Evolutionary conservation across 2,113 vertebrate species (phyloP), one percentile per base, ranked within the genome.

Genomic region (Pantherophis guttatus): DNA sequence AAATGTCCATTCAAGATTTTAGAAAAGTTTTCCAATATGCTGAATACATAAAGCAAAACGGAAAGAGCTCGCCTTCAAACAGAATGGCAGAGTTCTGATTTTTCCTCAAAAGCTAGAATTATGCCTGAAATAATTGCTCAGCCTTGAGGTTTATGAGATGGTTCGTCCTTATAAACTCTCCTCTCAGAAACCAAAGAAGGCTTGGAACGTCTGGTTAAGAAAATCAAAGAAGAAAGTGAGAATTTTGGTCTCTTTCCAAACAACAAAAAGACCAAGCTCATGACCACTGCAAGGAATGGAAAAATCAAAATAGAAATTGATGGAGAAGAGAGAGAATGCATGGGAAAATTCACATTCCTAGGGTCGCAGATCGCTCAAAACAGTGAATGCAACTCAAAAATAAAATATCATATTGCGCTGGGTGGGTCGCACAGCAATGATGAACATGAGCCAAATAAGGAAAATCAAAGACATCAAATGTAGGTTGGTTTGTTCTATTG

Each of bases 1-100:
- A 92, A 92, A 90, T 95, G 48, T 87, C 59, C 90, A 11, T 93
- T 94, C 94, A 85, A 58, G 26, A 57, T 55, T 81, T 55, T 91
- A 23, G 2, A 44, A 70, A 39, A 2, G 6, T 15, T 39, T 39
- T 33, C 9, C 81, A 58, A 52, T 26, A 65, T 87, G 19, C 13
- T 50, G 9, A 59, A 48, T 48, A 19, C 58, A 39, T 53, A 29
- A 59, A 59, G 4, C 15, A 21, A 19, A 53, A 8, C 13, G 10
- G 29, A 39, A 24, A 59, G 58, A 26, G 59, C n/a, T 86, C 2
- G 7, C 8, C 48, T 59, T 90, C 12, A 57, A 33, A n/a, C n/a
- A 59, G 13, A 17, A 93, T 1, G 52, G 10, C 24, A 50, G 39
- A 39, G 21, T 29, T 86, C 55, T 9, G 86, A 39, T 53, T 9